phyloP scores from a whole-genome alignment of 2,113 vertebrate species.

The Polypterus bichir region DNA sequence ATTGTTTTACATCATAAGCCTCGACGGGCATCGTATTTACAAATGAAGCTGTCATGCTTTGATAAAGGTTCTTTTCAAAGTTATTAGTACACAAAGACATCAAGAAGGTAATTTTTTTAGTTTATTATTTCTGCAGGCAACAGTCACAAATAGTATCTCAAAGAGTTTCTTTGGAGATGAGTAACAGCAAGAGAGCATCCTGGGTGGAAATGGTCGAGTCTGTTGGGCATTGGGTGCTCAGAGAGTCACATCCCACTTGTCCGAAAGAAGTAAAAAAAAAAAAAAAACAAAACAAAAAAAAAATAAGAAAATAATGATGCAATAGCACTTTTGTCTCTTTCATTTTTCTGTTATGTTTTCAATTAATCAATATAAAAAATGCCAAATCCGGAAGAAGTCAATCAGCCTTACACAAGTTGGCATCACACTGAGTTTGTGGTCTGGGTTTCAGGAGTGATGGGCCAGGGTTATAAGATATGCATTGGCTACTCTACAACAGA shows the following conservation, averaged over 20 bases:
- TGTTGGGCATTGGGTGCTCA: constrained; percentile 20
- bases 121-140: constrained; percentile 69
- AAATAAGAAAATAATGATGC: constrained; percentile 22
- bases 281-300: constrained; percentile 21
- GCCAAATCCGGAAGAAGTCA: not conserved
- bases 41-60: constrained; percentile 93
- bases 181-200: constrained; percentile 10
- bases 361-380: not conserved
- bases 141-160: constrained; percentile 68
- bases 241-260: not conserved
- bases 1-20: constrained; percentile 92
- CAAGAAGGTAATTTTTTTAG: constrained; percentile 53
- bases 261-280: not conserved
- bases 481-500: constrained; percentile 56
- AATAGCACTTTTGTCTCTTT: constrained; percentile 51
- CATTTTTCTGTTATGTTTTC: not conserved
- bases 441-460: not conserved
- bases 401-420: not conserved
- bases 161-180: constrained; percentile 75
- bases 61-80: constrained; percentile 80
- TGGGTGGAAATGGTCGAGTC: constrained; percentile 15
- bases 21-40: constrained; percentile 90
- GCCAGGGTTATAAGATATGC: constrained; percentile 10
- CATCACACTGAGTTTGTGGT: not conserved
- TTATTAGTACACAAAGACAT: constrained; percentile 92